Conservation (phyloP, 2,888 invertebrate species). For the Pachycephus smyrnensis region DNA sequence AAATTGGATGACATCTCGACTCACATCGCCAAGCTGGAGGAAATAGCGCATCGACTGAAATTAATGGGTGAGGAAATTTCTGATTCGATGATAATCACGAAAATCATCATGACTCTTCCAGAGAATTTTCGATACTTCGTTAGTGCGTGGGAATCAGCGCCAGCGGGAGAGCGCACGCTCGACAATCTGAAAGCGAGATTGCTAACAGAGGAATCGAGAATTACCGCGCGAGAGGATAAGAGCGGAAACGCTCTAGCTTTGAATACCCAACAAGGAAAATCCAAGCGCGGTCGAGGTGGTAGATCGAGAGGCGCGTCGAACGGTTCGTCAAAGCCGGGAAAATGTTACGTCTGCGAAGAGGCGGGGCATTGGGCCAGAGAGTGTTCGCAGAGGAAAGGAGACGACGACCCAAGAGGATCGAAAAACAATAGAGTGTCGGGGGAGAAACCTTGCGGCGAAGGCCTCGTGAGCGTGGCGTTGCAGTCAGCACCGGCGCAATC, state of each 20-base stretch:
- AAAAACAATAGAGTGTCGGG: too few species aligned
- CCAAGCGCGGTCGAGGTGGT: too few species aligned
- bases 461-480: too few species aligned
- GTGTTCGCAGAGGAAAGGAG: too few species aligned
- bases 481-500: too few species aligned
- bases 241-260: conserved; percentile 8
- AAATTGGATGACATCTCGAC: conserved; percentile 32
- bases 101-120: conserved; percentile 14
- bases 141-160: conserved; percentile 12
- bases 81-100: conserved; percentile 13
- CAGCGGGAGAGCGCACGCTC: conserved; percentile 21
- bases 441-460: too few species aligned
- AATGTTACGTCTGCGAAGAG: too few species aligned
- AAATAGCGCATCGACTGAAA: conserved; percentile 31
- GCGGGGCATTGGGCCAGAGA: too few species aligned
- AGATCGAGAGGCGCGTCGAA: conserved; percentile 5
- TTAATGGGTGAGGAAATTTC: conserved; percentile 15
- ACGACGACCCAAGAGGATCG: too few species aligned
- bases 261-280: conserved; percentile 4
- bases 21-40: conserved; percentile 36
- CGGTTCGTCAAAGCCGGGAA: conserved; percentile 21
- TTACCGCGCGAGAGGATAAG: conserved; percentile 10
- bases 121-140: conserved; percentile 8
- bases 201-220: too few species aligned
- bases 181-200: conserved; percentile 27